Evolutionary conservation across 1,140 invertebrate genomes (phyloP), one percentile per base, ranked within the genome.

Genomic region (Aphidius gifuensis): DNA sequence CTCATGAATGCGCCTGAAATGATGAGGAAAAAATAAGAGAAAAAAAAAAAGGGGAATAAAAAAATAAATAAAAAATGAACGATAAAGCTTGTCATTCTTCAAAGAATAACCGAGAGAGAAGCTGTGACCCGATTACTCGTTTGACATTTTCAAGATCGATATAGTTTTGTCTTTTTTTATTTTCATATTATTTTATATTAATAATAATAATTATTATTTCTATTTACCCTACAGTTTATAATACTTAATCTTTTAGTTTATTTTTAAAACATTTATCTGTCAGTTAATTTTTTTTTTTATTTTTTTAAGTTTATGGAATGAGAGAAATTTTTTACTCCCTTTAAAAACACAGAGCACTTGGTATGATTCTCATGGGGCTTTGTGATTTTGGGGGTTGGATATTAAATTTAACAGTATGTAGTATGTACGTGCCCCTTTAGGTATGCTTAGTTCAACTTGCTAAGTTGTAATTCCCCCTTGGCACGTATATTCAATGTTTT

Each of bases 321-420:
- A 32, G 23, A 32, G 1, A 32, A 16, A 16, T 16, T 16, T 43
- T 38, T 53, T 23, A 38, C n/a, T 55, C 48, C 53, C 44, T 45
- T 48, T 48, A 46, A 23, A 3, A 45, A 44, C 23, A 58, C 45
- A 46, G 4, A 58, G 56, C 74, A 73, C 68, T 75, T 75, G 76
- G 66, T 47, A 45, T 44, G 46, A 66, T 77, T 76, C 75, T 75
- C 75, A 75, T 61, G 71, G 71, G 75, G 71, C 49, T 67, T 32
- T 32, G 23, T 32, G 23, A 32, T 32, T 64, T 64, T 54, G 49
- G 16, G 49, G 57, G 42, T 32, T 32, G 23, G 23, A 32, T 32
- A 32, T 32, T 32, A 32, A 32, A 32, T 32, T 32, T 32, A 32
- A 32, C 23, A 32, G 23, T 32, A 32, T 60, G 16, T 16, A 32